phyloP scores from a whole-genome alignment of 2,797 vertebrate species.

The Poeciliopsis paucimaculata region DNA sequence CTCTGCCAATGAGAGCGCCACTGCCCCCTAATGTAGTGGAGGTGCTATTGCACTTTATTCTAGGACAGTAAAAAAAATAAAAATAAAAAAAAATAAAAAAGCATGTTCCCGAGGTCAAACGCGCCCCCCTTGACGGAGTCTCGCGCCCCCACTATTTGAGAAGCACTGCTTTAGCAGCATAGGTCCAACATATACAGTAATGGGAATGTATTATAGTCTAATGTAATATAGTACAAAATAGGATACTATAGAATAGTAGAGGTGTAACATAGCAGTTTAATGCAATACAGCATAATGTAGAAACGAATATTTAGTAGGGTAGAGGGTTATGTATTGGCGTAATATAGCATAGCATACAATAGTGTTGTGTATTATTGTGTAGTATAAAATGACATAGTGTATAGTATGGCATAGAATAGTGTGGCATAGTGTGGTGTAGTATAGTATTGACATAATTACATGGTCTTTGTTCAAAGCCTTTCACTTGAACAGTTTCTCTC shows the following conservation, averaged over 20 bases:
- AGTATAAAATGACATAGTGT: not conserved
- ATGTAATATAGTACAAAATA: not conserved
- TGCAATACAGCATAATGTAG: not conserved
- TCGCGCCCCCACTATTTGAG: no score
- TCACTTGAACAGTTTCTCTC: slow-evolving; percentile 18
- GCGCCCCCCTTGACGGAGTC: no score
- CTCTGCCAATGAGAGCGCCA: no score
- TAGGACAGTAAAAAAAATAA: no score
- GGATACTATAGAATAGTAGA: not conserved
- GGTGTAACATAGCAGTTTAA: not conserved
- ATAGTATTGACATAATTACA: not conserved
- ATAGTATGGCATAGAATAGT: not conserved
- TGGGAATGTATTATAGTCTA: not conserved
- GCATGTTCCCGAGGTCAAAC: no score
- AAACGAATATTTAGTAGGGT: not conserved
- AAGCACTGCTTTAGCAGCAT: no score
- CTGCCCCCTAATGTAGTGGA: no score
- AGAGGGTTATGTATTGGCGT: not conserved
- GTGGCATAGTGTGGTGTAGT: not conserved
- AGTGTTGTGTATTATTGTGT: not conserved
- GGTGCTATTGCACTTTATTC: no score
- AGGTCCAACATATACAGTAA: no score
- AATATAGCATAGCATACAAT: not conserved
- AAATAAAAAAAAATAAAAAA: no score
- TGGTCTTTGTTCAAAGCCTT: slow-evolving; percentile 10